Base-by-base conservation (phyloP, 1,140 invertebrate species). In the Aricia agestis region DNA sequence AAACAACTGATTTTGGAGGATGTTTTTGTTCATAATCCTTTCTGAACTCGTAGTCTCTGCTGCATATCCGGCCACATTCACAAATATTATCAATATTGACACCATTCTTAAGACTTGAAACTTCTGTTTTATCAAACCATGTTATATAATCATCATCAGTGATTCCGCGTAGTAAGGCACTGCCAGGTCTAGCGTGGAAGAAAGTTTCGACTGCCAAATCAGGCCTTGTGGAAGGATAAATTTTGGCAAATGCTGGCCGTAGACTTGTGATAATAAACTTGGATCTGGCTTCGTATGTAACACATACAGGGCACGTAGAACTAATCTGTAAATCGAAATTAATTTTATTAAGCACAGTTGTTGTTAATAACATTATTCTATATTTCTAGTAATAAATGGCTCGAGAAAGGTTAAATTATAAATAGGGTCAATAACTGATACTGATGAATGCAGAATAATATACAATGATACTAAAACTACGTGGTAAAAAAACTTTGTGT, bases 71-170 rank as follows among this genome's bases (percentile, higher is more conserved):
- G 19, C 92, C 92, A 79, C 92, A 92, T 79, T 92, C 92, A 69
- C 92, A 92, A 70, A 92, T 89, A 67, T 92, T 87, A 72, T 92
- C 89, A 61, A 92, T 86, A 74, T 82, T 90, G 17, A 82, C 76
- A 41, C 79, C 84, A 2, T 84, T 84, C 77, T 89, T 90, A 1
- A 89, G 79, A 69, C 83, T 91, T 13, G 89, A 86, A 15, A 87
- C 80, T 76, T 90, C 91, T 69, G 93, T 92, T 80, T 92, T 92
- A 59, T 93, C 93, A 77, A 94, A 94, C 94, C 94, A 94, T 6
- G 93, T 94, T 36, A 94, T 93, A 25, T 94, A 89, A 79, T 94
- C 94, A 81, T 94, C 94, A 67, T 93, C 93, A 57, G 93, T 93
- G 6, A 94, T 93, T 5, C 92, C 93, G 72, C 91, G 86, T 0